phyloP scores from a whole-genome alignment of 2,888 invertebrate genomes.

The Melipona bicolor region DNA sequence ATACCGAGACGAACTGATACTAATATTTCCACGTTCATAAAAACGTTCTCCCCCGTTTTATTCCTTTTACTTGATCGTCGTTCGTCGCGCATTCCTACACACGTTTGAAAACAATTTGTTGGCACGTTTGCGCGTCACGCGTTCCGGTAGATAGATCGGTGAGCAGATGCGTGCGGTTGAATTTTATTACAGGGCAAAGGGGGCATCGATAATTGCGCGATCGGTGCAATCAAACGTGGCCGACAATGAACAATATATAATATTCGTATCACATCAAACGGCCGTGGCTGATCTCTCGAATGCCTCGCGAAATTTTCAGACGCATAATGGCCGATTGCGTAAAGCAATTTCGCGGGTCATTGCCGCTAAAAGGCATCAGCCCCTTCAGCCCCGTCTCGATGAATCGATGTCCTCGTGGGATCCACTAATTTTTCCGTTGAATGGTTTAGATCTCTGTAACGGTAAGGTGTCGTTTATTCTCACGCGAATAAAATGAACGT shows the following conservation, averaged over 20 bases:
- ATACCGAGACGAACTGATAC: too few species aligned
- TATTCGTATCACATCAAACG: conserved; percentile 76
- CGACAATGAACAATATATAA: conserved; percentile 76
- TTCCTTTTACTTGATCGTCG: too few species aligned
- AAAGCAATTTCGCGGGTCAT: conserved; percentile 79
- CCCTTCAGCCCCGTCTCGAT: conserved; percentile 33
- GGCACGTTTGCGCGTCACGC: conserved; percentile 22
- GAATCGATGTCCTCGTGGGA: conserved; percentile 56
- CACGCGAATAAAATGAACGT: not conserved
- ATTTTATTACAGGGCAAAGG: conserved; percentile 61
- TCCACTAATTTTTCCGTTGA: conserved; percentile 61
- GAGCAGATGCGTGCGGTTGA: conserved; percentile 43
- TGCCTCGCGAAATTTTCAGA: conserved; percentile 71
- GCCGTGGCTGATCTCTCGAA: conserved; percentile 57
- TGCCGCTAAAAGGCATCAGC: conserved; percentile 71
- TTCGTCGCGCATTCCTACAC: conserved; percentile 1
- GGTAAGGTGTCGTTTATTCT: conserved; percentile 46
- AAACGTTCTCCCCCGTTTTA: too few species aligned
- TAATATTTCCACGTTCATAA: too few species aligned
- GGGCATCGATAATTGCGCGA: conserved; percentile 71
- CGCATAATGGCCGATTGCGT: conserved; percentile 78
- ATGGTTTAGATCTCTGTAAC: conserved; percentile 43
- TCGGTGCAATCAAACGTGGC: conserved; percentile 70
- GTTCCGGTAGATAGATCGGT: not conserved
- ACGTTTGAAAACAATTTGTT: conserved; percentile 44